These are phyloP conservation scores for Mus musculus DNA, from an alignment of 2,113 vertebrate species.

Conservation along the genomic window DNA sequence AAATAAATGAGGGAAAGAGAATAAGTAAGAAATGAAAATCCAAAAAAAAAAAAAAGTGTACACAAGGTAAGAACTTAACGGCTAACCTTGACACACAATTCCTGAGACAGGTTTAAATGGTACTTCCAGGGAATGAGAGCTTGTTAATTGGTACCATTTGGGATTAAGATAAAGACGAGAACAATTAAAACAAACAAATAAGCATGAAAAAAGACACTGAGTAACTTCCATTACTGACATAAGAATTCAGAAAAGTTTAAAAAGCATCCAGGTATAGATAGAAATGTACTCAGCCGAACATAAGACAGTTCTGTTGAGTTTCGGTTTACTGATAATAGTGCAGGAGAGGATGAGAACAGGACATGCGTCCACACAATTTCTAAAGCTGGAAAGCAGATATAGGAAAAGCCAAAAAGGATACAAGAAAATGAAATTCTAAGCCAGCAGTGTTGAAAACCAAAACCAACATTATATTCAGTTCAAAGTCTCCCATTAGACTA, in stretches of 20 bases:
- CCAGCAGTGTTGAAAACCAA: neutral
- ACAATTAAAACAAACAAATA: neutral
- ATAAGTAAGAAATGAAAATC: neutral
- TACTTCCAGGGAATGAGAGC: neutral
- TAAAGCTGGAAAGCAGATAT: neutral
- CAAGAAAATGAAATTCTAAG: slow-evolving; percentile 18
- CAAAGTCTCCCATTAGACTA: neutral
- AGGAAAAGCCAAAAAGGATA: neutral
- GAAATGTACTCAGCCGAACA: neutral
- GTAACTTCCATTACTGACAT: neutral
- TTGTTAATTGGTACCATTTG: neutral
- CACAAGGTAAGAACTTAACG: neutral
- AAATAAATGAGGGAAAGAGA: neutral
- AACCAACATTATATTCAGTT: neutral
- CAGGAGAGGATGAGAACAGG: neutral
- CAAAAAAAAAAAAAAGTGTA: neutral
- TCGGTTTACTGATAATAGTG: neutral
- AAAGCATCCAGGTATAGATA: neutral
- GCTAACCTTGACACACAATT: neutral
- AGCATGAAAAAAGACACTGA: neutral
- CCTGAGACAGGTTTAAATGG: neutral
- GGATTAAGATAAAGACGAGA: neutral
- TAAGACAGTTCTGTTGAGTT: neutral
- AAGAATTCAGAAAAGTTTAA: neutral
- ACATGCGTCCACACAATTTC: neutral